Base-by-base conservation (phyloP, 2,113 vertebrate species). In the Lasiurus cinereus region DNA sequence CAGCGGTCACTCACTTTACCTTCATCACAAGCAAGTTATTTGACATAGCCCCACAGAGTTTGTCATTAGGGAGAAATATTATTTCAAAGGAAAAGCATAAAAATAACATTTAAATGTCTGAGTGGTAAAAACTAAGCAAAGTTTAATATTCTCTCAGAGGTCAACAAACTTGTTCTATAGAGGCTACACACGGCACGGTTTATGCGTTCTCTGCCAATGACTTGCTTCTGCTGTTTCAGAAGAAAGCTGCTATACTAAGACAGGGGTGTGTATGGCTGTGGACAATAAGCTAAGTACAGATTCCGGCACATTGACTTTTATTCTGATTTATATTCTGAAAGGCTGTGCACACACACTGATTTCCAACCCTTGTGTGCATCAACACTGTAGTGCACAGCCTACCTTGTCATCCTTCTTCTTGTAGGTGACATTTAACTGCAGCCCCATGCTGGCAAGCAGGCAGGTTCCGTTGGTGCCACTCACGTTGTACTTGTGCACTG, bases 361-460 rank as follows among this genome's bases (percentile, higher is more conserved):
- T 19, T 29, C 54, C 7, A 0, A 24, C 24, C 16, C 31, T 19
- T 6, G 2, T 1, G 6, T 0, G 86, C 10, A 29, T 46, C 73
- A 22, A 39, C 46, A 29, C 50, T 11, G 22, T 24, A 21, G 31
- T 4, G 15, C 11, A 31, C 31, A 8, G 67, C 5, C 8, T 98
- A 98, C 98, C 98, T 95, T 95, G 88, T 74, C 96, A 98, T 99
- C 98, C 97, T 97, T 97, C 97, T 97, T 97, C 91, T 48, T 29
- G 36, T 99, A 99, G 87, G 98, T 98, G 94, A 99, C 18, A 52
- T 99, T 99, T 92, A 99, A 98, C 97, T 99, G 99, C 69, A 99
- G 97, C 27, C 98, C 99, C 99, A 99, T 99, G 70, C 66, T 97
- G 48, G 99, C 99, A 97, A 99, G 98, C 27, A 99, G 96, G 96